These are phyloP conservation scores for Drosophila algonquin DNA, from an alignment of 2,888 invertebrate species.

Conservation along the genomic window DNA sequence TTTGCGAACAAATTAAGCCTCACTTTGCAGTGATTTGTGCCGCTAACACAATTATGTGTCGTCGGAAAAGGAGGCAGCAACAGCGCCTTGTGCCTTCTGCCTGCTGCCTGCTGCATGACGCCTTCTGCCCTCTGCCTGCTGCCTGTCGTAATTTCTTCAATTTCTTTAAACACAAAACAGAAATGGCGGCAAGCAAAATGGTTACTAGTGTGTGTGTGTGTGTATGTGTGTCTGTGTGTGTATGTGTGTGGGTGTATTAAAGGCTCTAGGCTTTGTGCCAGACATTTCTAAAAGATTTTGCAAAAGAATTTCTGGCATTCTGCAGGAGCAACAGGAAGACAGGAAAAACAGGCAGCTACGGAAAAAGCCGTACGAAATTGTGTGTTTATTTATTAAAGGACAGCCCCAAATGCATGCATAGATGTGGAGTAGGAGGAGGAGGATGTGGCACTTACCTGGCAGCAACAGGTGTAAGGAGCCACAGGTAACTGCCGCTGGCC, in stretches of 20 bases:
- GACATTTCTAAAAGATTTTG: background rate
- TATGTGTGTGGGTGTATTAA: no score
- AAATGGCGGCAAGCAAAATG: conserved; percentile 13
- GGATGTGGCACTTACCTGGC: conserved; percentile 80
- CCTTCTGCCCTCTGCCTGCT: conserved; percentile 1
- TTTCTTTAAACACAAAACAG: conserved; percentile 27
- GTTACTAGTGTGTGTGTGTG: conserved; percentile 5
- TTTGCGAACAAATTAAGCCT: conserved; percentile 62
- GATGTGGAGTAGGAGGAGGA: background rate
- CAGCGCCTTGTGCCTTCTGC: conserved; percentile 8
- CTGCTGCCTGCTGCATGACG: conserved; percentile 11
- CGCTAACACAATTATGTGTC: conserved; percentile 69
- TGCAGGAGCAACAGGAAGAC: background rate
- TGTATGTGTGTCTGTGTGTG: background rate
- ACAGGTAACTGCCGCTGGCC: conserved; percentile 78
- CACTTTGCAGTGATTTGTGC: conserved; percentile 68
- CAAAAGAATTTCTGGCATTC: background rate
- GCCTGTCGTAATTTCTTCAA: conserved; percentile 6
- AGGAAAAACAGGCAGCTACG: background rate
- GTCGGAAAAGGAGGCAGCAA: conserved; percentile 34
- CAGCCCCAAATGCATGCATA: background rate
- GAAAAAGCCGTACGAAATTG: background rate
- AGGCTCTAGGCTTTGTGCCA: no score
- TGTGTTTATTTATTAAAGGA: background rate
- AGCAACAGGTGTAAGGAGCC: conserved; percentile 84